Evolutionary conservation across 2,888 invertebrate genomes (phyloP), one percentile per base, ranked within the genome.

Genomic region (Vannuccia rotundouncinata): DNA sequence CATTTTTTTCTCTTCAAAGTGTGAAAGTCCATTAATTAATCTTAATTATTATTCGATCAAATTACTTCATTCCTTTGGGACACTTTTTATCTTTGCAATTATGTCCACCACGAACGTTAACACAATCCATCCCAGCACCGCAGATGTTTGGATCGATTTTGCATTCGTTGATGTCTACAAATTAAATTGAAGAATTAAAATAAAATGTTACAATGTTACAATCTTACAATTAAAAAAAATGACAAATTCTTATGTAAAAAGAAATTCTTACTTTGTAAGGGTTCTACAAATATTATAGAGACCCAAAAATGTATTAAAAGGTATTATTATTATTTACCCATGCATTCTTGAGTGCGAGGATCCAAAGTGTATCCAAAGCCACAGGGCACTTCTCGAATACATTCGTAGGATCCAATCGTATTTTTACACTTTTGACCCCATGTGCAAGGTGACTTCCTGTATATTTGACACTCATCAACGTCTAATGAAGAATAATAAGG

Each of bases 101-200:
- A 25, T 79, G 79, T 30, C 79, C 73, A 5, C 79, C 79, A 22
- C 79, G 28, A 74, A 79, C 73, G 74, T 79, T 79, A 2, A 79
- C 74, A 25, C 79, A 79, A 10, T 74, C n/a, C 79, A 79, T 79
- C n/a, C 74, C 74, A 25, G 73, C 1, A 17, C 79, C 79, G 29
- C 79, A 79, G n/a, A 79, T 79, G 1, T 76, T 31, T 76, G 74
- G 30, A 77, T 74, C 66, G 1, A 31, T n/a, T 17, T 74, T 31
- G 31, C 79, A 79, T 31, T 79, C 79, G 31, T 79, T 74, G 30
- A 79, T 73, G 31, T 79, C 79, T 79, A 22, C 25, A 66, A 66
- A 60, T 22, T 28, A 17, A 1, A 74, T 28, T 5, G 17, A 74
- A 5, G 1, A 13, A 59, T 13, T 59, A 59, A 59, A 59, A 59